phyloP scores from a whole-genome alignment of 2,113 vertebrate genomes.

The Callithrix jacchus region DNA sequence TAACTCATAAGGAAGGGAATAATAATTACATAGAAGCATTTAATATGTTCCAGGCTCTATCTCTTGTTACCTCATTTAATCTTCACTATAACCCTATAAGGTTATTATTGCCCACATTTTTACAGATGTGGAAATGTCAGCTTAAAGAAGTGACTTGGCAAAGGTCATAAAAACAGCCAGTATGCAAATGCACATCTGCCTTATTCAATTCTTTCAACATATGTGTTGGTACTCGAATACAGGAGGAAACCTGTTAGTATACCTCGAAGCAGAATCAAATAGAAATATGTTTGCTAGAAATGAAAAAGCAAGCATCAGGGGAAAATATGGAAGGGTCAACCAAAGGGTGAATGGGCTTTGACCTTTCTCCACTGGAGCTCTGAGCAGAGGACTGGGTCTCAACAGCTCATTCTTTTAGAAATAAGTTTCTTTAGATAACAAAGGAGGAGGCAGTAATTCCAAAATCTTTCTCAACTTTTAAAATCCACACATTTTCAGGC shows the following conservation, averaged over 20 bases:
- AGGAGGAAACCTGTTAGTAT: not conserved
- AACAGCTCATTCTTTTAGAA: not conserved
- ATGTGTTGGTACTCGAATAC: not conserved
- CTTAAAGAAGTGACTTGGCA: not conserved
- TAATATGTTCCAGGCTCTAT: not conserved
- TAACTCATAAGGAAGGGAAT: not conserved
- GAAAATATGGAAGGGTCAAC: not conserved
- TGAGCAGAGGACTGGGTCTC: not conserved
- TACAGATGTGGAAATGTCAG: not conserved
- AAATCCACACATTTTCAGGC: not conserved
- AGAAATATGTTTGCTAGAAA: not conserved
- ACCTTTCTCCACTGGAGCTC: not conserved
- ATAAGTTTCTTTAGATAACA: not conserved
- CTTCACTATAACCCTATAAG: not conserved
- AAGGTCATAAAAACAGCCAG: not conserved
- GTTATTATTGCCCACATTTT: not conserved
- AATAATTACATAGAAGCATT: constrained; percentile 16
- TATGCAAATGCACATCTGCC: not conserved
- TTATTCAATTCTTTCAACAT: not conserved
- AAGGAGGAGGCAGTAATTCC: not conserved
- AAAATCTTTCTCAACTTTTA: not conserved
- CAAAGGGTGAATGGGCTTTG: not conserved
- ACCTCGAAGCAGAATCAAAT: not conserved
- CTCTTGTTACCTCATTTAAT: not conserved
- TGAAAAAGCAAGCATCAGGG: not conserved